phyloP scores from a whole-genome alignment of 2,888 invertebrate genomes.

The Synergus laeviventris region DNA sequence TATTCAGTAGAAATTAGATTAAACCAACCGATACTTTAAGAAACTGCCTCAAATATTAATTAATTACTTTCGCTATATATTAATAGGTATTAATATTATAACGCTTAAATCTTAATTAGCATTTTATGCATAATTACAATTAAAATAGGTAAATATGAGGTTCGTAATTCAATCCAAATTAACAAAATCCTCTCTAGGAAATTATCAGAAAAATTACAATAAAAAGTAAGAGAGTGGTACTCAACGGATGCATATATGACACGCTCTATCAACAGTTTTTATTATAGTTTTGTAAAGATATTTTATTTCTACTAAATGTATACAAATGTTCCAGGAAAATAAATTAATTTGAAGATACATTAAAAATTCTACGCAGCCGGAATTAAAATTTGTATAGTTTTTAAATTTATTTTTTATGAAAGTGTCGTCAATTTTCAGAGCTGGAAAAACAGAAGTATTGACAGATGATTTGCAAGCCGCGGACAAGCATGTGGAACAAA shows the following conservation, averaged over 20 bases:
- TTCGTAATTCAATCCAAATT: background rate
- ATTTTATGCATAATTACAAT: background rate
- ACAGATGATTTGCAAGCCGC: constrained; percentile 90
- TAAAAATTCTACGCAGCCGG: background rate
- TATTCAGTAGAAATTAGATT: too few relatives aligned
- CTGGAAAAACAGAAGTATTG: constrained; percentile 89
- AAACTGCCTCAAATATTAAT: too few relatives aligned
- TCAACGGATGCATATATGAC: background rate
- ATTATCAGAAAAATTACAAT: constrained; percentile 29
- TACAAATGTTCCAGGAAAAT: background rate
- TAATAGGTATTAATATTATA: too few relatives aligned
- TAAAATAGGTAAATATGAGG: background rate
- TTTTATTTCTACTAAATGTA: background rate
- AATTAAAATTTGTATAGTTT: background rate
- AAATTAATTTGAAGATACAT: background rate
- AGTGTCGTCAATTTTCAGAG: constrained; percentile 77
- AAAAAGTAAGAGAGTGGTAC: constrained; percentile 9
- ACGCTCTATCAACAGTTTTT: background rate
- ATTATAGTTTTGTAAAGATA: background rate
- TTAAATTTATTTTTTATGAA: background rate
- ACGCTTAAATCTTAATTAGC: too few relatives aligned
- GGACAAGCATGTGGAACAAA: constrained; percentile 88
- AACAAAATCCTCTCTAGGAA: background rate
- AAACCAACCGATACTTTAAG: too few relatives aligned
- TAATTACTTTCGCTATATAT: too few relatives aligned